These are phyloP conservation scores for Sebastes schlegelii DNA, from an alignment of 2,113 vertebrate species.

Conservation along the genomic window DNA sequence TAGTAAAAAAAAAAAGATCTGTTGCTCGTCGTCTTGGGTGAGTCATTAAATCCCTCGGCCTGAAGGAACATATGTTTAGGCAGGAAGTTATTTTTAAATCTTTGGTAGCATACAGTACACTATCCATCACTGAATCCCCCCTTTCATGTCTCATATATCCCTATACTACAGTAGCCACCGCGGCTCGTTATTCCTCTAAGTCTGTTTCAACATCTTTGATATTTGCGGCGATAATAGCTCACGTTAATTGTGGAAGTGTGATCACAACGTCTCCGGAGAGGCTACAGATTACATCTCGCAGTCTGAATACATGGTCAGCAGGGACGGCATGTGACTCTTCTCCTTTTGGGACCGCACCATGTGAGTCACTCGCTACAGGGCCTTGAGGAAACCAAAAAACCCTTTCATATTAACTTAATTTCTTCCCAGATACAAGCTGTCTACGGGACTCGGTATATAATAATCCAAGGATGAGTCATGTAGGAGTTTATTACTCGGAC, in stretches of 20 bases:
- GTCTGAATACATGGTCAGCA: slow-evolving; percentile 12
- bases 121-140: slow-evolving; percentile 1
- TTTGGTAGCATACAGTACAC: slow-evolving; percentile 24
- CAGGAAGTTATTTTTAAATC: slow-evolving; percentile 55
- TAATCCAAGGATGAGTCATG: slow-evolving; percentile 34
- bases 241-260: background rate
- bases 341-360: slow-evolving; percentile 23
- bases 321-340: slow-evolving; percentile 20
- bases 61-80: slow-evolving; percentile 49
- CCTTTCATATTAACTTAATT: slow-evolving; percentile 42
- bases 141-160: slow-evolving; percentile 23
- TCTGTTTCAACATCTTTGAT: slow-evolving; percentile 1
- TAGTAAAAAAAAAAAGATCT: slow-evolving; percentile 50
- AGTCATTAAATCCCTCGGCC: slow-evolving; percentile 53
- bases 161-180: background rate
- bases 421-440: slow-evolving; percentile 29
- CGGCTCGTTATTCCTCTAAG: slow-evolving; percentile 36
- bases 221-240: slow-evolving; percentile 12
- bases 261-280: slow-evolving; percentile 4
- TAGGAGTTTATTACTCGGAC: slow-evolving; percentile 17
- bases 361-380: slow-evolving; percentile 43
- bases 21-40: slow-evolving; percentile 42
- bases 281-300: slow-evolving; percentile 4
- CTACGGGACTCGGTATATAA: slow-evolving; percentile 17
- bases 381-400: slow-evolving; percentile 39